These are phyloP conservation scores for Gambusia holbrooki DNA, from an alignment of 2,113 vertebrate genomes.

Conservation along the genomic window DNA sequence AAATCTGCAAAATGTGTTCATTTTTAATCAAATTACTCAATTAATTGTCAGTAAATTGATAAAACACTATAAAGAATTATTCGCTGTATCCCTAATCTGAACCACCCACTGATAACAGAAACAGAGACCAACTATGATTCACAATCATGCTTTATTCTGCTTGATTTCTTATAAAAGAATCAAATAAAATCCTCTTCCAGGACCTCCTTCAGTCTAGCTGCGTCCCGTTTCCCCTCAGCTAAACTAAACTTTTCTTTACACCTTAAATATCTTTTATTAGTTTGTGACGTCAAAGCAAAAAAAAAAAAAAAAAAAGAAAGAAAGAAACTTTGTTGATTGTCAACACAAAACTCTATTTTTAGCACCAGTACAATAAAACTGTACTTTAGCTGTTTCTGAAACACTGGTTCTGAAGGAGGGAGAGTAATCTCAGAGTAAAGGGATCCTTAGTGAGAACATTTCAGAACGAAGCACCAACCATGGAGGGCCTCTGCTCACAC, in stretches of 20 bases:
- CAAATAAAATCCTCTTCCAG: constrained; percentile 73
- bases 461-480: constrained; percentile 84
- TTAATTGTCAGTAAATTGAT: too few relatives aligned
- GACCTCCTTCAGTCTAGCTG: constrained; percentile 61
- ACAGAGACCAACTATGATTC: constrained; percentile 63
- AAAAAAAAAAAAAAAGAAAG: too few relatives aligned
- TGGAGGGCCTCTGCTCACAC: constrained; percentile 80
- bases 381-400: constrained; percentile 86
- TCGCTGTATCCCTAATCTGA: neutral
- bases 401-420: constrained; percentile 80
- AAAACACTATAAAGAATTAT: neutral
- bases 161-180: constrained; percentile 80
- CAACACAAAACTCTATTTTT: constrained; percentile 88
- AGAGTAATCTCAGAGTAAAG: constrained; percentile 78
- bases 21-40: too few relatives aligned
- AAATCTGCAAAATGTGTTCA: too few relatives aligned
- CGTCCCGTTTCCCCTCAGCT: constrained; percentile 63
- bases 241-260: constrained; percentile 79
- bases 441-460: constrained; percentile 77
- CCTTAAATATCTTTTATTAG: constrained; percentile 84
- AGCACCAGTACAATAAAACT: constrained; percentile 99
- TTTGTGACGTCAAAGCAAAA: constrained; percentile 84
- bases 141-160: constrained; percentile 86
- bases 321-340: constrained; percentile 82
- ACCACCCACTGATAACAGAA: constrained; percentile 11